Conservation (phyloP, 2,888 invertebrate species). For the Perithous albicinctus region DNA sequence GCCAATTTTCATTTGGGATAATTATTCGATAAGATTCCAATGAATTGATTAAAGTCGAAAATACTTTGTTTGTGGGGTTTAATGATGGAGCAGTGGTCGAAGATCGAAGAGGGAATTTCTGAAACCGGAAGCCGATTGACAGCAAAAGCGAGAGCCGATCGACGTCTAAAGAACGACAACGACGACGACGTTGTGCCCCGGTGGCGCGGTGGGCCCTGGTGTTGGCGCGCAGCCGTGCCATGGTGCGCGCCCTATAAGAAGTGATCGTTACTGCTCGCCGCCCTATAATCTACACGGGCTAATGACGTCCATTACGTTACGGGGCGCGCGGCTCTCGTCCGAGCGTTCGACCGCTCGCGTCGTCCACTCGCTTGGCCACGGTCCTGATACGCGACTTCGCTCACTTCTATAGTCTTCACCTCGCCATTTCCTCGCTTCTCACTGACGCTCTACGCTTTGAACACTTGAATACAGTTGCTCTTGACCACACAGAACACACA, state of each 20-base stretch:
- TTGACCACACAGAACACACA: conserved; percentile 70
- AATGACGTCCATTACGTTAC: conserved; percentile 85
- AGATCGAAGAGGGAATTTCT: neutral
- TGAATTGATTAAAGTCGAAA: neutral
- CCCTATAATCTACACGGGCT: conserved; percentile 85
- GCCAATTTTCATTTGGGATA: neutral
- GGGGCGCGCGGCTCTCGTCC: conserved; percentile 72
- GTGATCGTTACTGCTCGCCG: conserved; percentile 85
- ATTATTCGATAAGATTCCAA: neutral
- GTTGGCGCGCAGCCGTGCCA: conserved; percentile 73
- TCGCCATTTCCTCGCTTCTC: conserved; percentile 45
- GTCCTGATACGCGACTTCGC: conserved; percentile 79
- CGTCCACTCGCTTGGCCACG: conserved; percentile 80
- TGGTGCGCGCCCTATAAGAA: conserved; percentile 83
- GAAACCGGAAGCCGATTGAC: conserved; percentile 70
- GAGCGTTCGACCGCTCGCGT: conserved; percentile 74
- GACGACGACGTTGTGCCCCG: conserved; percentile 65
- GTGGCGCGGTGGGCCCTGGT: conserved; percentile 73
- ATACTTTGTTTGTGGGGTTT: neutral
- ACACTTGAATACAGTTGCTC: conserved; percentile 33
- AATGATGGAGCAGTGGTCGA: neutral
- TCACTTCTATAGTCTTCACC: conserved; percentile 42
- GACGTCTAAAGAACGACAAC: conserved; percentile 74
- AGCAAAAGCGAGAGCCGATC: conserved; percentile 69
- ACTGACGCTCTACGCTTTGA: conserved; percentile 23